Evolutionary conservation across 2,888 invertebrate species (phyloP), one percentile per base, ranked within the genome.

Genomic region (Drosophila borealis): DNA sequence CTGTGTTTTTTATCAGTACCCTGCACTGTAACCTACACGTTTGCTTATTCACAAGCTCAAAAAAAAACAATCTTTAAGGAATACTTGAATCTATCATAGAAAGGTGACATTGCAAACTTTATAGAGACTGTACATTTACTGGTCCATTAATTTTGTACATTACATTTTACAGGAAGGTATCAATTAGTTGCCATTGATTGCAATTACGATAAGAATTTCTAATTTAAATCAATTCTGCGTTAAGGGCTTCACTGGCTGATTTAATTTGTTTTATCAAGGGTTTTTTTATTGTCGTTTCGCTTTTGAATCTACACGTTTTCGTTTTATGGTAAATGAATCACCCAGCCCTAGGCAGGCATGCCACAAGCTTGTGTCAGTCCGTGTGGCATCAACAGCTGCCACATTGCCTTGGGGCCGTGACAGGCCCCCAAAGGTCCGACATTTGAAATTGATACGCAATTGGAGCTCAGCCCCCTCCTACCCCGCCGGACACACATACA

Each of bases 381-480:
- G 36, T 56, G 59, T 59, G 65, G 56, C 59, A 71, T 62, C 59
- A 72, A 61, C 75, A 77, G 73, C 77, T 75, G 78, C 49, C 59
- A 57, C 73, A 49, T 39, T 48, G 62, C 48, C 60, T 50, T 33
- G 39, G 39, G 54, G 37, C 34, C 25, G 29, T 68, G 62, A 63
- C 62, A 68, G 74, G 59, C 73, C 53, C 50, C 70, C 50, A 74
- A 76, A 59, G 71, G 72, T 64, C 67, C 61, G 73, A 64, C 67
- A 61, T 64, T 67, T 77, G 78, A 67, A 75, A 77, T 68, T 75
- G 75, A 77, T 75, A 75, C 78, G 64, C 59, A 71, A 60, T 66
- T 55, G 56, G 41, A 37, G 46, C 4, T 34, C 33, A 21, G 53
- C 4, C 25, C 37, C 25, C 17, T 8, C 13, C 53, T 34, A 54